These are phyloP conservation scores for Anguilla marmorata DNA, from an alignment of 2,797 vertebrate genomes.

Conservation along the genomic window DNA sequence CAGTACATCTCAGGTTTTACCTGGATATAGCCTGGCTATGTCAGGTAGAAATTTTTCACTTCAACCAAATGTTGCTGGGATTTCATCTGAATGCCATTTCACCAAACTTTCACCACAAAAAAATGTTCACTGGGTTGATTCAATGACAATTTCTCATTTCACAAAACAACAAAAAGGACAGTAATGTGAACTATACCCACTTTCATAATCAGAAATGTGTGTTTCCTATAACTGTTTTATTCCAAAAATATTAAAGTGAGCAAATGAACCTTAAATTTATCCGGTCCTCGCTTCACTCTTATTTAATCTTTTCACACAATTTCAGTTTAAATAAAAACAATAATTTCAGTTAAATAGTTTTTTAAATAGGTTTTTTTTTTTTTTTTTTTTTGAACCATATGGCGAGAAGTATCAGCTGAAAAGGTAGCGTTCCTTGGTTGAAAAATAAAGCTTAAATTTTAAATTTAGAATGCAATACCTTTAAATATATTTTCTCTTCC, in stretches of 20 bases:
- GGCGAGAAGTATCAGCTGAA: neutral
- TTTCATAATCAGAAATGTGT: neutral
- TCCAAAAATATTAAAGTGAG: neutral
- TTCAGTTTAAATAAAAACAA: neutral
- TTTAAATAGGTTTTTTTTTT: neutral
- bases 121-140: too few relatives aligned
- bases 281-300: neutral
- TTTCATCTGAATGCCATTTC: too few relatives aligned
- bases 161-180: neutral
- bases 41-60: too few relatives aligned
- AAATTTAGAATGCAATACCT: neutral
- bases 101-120: too few relatives aligned
- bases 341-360: neutral
- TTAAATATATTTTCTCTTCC: neutral
- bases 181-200: neutral
- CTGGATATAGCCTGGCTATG: too few relatives aligned
- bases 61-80: too few relatives aligned
- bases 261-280: neutral
- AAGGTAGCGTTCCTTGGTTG: neutral
- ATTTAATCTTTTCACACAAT: neutral
- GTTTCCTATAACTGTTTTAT: neutral
- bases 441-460: neutral
- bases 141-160: neutral
- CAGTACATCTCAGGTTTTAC: too few relatives aligned
- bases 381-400: neutral